Percentiles rank a stretch among this genome's conserved stretches.
phyloP scores from a whole-genome alignment of 2,797 vertebrate genomes.

The Rhinichthys osculus region DNA sequence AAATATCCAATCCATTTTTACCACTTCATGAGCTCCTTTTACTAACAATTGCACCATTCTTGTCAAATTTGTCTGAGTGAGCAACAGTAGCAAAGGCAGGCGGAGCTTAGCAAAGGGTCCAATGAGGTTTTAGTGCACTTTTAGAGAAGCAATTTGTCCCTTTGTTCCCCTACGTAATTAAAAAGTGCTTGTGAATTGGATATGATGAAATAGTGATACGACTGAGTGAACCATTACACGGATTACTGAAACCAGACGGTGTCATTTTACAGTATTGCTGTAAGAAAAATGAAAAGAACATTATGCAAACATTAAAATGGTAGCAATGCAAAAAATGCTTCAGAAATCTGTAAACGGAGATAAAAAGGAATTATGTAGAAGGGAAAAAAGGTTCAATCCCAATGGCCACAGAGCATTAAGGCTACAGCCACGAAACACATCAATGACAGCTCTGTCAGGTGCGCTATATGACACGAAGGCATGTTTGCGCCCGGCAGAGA shows the following conservation, averaged over 20 bases:
- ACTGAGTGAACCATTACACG: constrained; percentile 43
- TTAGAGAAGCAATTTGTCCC: background rate
- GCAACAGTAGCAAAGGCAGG: background rate
- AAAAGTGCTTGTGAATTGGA: constrained; percentile 22
- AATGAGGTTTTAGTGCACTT: constrained; percentile 21
- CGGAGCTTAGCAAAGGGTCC: background rate
- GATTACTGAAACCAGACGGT: constrained; percentile 33
- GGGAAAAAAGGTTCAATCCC: constrained; percentile 19
- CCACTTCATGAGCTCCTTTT: background rate
- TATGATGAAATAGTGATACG: constrained; percentile 8
- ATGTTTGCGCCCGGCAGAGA: constrained; percentile 49
- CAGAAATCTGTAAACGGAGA: constrained; percentile 33
- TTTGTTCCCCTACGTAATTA: background rate
- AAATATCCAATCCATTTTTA: background rate
- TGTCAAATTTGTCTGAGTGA: background rate
- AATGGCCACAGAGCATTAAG: constrained; percentile 57
- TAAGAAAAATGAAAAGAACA: constrained; percentile 27
- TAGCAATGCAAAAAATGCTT: constrained; percentile 20
- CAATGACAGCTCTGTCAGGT: constrained; percentile 53
- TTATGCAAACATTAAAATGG: constrained; percentile 15
- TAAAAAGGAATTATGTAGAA: background rate
- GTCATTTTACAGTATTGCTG: constrained; percentile 29
- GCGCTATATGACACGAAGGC: constrained; percentile 53
- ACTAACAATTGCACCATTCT: background rate
- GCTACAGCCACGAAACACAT: constrained; percentile 53